These are phyloP conservation scores for Stigmatopora nigra DNA, from an alignment of 2,113 vertebrate species.

Conservation along the genomic window DNA sequence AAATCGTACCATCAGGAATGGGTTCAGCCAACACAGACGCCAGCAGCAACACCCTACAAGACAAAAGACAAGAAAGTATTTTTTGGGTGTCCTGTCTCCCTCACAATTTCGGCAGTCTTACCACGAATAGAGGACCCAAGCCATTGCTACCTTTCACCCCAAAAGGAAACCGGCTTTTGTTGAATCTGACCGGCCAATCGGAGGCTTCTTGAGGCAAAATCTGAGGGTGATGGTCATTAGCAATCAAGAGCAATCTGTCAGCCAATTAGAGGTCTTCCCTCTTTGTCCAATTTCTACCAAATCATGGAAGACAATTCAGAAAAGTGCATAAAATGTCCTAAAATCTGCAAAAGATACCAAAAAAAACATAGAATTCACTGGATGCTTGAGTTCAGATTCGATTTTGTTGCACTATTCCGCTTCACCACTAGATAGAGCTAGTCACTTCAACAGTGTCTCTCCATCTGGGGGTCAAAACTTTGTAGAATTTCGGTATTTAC, in stretches of 20 bases:
- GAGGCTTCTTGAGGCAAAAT: background rate
- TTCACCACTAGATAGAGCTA: no score
- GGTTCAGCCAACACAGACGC: constrained; percentile 8
- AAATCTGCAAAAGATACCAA: no score
- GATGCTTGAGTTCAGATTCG: no score
- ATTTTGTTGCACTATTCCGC: no score
- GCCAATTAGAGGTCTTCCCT: background rate
- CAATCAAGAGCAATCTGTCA: background rate
- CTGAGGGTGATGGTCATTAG: constrained; percentile 4
- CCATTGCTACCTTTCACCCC: constrained; percentile 25
- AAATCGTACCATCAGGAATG: constrained; percentile 11
- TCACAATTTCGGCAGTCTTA: background rate
- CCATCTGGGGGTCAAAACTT: no score
- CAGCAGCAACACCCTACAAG: constrained; percentile 31
- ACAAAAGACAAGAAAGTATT: background rate
- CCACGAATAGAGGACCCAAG: constrained; percentile 14
- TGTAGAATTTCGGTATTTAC: no score
- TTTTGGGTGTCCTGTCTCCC: background rate
- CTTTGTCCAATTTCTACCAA: background rate
- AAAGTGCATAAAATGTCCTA: no score
- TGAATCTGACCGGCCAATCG: background rate
- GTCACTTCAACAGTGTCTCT: no score
- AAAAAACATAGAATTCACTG: no score
- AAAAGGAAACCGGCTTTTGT: background rate
- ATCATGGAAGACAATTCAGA: background rate